Conservation (phyloP, 2,113 vertebrate species). For the Apodemus speciosus region DNA sequence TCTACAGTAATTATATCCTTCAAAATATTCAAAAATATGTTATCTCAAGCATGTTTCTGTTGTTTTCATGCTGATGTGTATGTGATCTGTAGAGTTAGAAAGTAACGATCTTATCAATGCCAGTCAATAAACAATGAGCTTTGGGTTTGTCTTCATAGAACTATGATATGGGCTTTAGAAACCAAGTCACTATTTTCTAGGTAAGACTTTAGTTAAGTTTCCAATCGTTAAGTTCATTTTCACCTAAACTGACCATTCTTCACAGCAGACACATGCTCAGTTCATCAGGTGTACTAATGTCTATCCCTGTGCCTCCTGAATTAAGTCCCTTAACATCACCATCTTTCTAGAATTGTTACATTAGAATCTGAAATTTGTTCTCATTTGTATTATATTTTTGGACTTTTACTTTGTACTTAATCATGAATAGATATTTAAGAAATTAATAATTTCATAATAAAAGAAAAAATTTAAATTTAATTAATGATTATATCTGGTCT, state of each 20-base stretch:
- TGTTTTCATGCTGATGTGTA: not conserved
- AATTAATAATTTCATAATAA: not conserved
- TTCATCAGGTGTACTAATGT: not conserved
- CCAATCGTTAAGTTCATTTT: not conserved
- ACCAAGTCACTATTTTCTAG: not conserved
- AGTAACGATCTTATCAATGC: not conserved
- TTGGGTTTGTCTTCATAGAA: not conserved
- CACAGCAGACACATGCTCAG: not conserved
- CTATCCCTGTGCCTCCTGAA: not conserved
- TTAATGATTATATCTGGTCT: not conserved
- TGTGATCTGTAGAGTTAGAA: not conserved
- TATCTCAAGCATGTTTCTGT: not conserved
- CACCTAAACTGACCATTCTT: not conserved
- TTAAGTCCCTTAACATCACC: rapidly evolving
- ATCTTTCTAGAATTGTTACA: too few species aligned
- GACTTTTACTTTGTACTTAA: not conserved
- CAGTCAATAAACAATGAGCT: not conserved
- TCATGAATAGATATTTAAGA: too few species aligned
- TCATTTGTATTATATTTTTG: not conserved
- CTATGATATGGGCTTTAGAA: not conserved
- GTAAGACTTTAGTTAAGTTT: not conserved
- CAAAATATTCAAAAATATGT: not conserved
- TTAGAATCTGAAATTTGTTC: not conserved
- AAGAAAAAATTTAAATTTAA: not conserved
- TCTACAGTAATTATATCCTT: too few species aligned